phyloP scores from a whole-genome alignment of 1,140 invertebrate genomes.

The Drosophila arizonae region DNA sequence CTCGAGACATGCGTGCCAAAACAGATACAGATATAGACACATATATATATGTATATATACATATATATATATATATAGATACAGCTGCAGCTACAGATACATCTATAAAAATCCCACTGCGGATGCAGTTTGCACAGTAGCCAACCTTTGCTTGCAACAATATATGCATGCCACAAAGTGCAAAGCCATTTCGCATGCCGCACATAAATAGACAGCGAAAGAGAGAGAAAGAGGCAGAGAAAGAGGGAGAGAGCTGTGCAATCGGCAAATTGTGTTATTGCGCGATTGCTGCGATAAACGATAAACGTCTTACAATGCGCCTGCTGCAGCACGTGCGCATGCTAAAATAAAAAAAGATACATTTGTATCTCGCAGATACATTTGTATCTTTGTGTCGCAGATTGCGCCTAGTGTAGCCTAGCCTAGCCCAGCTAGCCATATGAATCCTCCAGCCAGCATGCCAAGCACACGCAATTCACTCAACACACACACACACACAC shows the following conservation, averaged over 20 bases:
- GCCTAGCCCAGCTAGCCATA: background rate
- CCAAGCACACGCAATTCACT: conserved; percentile 4
- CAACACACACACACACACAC: conserved; percentile 5
- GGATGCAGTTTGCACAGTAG: conserved; percentile 38
- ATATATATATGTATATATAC: conserved; percentile 2
- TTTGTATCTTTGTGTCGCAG: conserved; percentile 15
- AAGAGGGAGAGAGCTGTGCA: background rate
- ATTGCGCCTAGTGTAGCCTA: conserved; percentile 4
- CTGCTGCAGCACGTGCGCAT: conserved; percentile 32
- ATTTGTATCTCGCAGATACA: conserved; percentile 39
- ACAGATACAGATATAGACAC: conserved; percentile 27
- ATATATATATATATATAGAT: background rate
- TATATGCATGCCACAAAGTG: conserved; percentile 23
- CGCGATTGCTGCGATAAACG: conserved; percentile 30
- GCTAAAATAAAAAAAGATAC: conserved; percentile 13
- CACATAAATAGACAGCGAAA: background rate
- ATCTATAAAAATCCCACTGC: conserved; percentile 13
- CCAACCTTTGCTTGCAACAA: conserved; percentile 32
- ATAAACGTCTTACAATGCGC: conserved; percentile 19
- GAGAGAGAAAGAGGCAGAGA: background rate
- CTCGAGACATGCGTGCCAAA: conserved; percentile 75
- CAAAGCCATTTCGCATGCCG: conserved; percentile 8
- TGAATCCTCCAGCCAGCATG: conserved; percentile 37
- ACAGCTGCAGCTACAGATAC: conserved; percentile 18
- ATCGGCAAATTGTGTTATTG: conserved; percentile 26